Base-by-base conservation (phyloP, 2,113 vertebrate genomes). In the Odontesthes bonariensis region DNA sequence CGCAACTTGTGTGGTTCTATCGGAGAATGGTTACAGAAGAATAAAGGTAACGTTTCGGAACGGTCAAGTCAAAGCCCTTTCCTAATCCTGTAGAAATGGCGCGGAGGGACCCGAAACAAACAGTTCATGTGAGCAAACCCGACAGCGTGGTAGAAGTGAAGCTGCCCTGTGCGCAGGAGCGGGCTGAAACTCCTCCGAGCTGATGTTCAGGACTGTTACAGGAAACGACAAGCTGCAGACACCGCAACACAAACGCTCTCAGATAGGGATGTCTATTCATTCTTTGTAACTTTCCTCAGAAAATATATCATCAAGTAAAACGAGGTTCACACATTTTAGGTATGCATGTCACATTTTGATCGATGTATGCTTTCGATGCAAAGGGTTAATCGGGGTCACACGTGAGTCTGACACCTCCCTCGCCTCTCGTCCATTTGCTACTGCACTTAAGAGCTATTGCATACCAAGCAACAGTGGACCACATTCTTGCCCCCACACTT, bases 401-500 rank as follows among this genome's bases (percentile, higher is more conserved):
- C 82, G 64, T 91, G 91, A 93, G 84, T 58, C 69, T 72, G 81
- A 89, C 91, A 87, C 89, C 80, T 87, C 82, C 54, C 38, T 76
- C 52, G 49, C 68, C 42, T 77, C 68, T 62, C 73, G 58, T 82
- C 70, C 88, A 59, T 85, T 93, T 86, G 83, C 80, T 67, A 66
- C 64, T 85, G 80, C 85, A 87, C 73, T 85, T 86, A 79, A 82
- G 71, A 83, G 75, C 89, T 84, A 88, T 79, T 88, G 85, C 90
- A 94, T 94, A 93, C 92, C 91, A 91, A 86, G 81, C 86, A 82
- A 79, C 83, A 83, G 83, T 64, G 82, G 79, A 89, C 86, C 84
- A 83, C 92, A 93, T 93, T 93, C 92, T 91, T 92, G 83, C 86
- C 76, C 88, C 83, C 87, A 91, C 91, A 91, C 91, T 92, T 87